Base-by-base conservation (phyloP, 1,140 invertebrate species). In the Elymnias hypermnestra region DNA sequence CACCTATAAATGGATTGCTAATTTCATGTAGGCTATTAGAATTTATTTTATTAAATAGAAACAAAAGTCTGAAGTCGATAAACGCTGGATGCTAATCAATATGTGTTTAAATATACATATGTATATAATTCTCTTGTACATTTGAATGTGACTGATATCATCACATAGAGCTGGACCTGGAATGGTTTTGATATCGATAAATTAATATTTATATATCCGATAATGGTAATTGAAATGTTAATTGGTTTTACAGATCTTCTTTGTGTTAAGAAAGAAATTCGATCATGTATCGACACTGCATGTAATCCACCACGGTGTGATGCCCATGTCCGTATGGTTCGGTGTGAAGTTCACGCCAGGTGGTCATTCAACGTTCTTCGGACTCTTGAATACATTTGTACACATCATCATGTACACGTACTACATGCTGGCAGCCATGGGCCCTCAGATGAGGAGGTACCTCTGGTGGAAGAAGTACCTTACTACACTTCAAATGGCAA, bases 241-340 rank as follows among this genome's bases (percentile, higher is more conserved):
- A n/a, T n/a, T n/a, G n/a, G n/a, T n/a, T n/a, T n/a, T n/a, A n/a
- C 87, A 96, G 94, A 90, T 97, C 83, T 97, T 97, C 89, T 97
- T 97, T 82, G 92, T 97, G n/a, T 66, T 97, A 69, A 89, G 95
- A 64, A 97, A 97, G 88, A 99, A 99, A 88, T 95, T 93, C 71
- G 91, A 93, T 72, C 97, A 98, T 75, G 92, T 98, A 26, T 95
- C 95, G 13, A 95, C 93, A 5, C 89, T 98, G 10, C 97, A 98
- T 83, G 96, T 98, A 12, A 97, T 98, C 66, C 97, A 98, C 87
- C 97, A 99, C 83, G 96, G 95, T 41, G 92, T 95, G 63, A 98
- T 98, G 96, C 97, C 97, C 22, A 92, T 98, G 90, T 96, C 94
- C 2, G 96, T 97, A 17, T 98, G 97, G 97, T 97, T 97, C 81